phyloP scores from a whole-genome alignment of 2,113 vertebrate genomes.

The Indicator maculatus region DNA sequence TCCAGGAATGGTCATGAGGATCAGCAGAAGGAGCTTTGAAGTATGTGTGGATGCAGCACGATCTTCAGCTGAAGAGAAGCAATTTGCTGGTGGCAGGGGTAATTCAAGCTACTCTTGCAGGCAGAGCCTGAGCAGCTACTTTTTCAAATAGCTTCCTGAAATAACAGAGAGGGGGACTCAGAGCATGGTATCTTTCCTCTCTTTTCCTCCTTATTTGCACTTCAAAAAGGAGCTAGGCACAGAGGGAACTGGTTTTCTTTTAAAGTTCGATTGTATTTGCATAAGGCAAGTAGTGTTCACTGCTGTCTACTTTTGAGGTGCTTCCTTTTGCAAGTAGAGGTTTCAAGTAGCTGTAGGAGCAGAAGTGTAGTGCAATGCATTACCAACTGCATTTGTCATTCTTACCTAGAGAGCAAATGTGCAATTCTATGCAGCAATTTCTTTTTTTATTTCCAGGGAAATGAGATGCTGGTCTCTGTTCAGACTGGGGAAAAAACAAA shows the following conservation, averaged over 20 bases:
- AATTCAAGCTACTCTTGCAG: neutral
- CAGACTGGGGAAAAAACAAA: neutral
- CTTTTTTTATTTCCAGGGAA: slow-evolving; percentile 5
- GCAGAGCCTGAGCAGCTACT: neutral
- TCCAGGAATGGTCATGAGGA: slow-evolving; percentile 51
- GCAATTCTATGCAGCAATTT: neutral
- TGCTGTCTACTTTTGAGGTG: neutral
- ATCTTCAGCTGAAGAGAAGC: neutral
- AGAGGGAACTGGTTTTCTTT: neutral
- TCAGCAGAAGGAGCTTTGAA: slow-evolving; percentile 4
- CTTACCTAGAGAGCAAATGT: slow-evolving; percentile 7
- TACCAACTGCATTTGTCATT: neutral
- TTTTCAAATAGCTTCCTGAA: neutral
- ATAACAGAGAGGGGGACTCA: neutral
- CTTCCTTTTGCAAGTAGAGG: neutral
- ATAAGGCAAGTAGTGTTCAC: neutral
- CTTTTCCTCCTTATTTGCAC: slow-evolving; percentile 28
- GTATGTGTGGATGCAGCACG: neutral
- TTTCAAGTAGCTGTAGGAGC: slow-evolving; percentile 1
- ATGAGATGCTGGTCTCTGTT: neutral
- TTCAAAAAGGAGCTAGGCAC: neutral
- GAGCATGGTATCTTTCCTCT: neutral
- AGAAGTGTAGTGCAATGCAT: neutral
- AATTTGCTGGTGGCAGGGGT: neutral
- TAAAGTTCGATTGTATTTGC: neutral